A percentile compares a stretch with the other conserved stretches of the same genome.
phyloP scores from a whole-genome alignment of 2,888 invertebrate species.

The Dryocosmus kuriphilus region DNA sequence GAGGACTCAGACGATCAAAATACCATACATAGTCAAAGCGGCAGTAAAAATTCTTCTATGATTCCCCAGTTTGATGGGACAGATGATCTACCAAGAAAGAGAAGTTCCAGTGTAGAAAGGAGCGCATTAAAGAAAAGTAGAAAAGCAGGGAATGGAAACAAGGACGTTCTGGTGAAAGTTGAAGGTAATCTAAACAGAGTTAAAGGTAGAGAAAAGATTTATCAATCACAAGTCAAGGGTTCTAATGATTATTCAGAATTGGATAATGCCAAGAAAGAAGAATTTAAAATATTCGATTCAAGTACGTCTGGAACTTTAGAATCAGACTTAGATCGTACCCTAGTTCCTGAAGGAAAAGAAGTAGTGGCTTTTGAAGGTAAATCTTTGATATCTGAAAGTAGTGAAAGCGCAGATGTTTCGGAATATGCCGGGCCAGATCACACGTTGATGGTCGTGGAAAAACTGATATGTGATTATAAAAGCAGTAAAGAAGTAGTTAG shows the following conservation, averaged over 20 bases:
- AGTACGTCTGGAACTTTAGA: neutral
- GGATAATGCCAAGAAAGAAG: neutral
- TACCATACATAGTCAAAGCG: neutral
- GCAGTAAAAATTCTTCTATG: neutral
- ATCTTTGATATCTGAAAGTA: neutral
- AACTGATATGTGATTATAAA: conserved; percentile 66
- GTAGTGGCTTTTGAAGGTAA: neutral
- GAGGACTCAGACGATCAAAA: neutral
- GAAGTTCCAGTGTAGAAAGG: neutral
- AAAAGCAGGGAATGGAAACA: neutral
- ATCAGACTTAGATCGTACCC: conserved; percentile 8
- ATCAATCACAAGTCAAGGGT: conserved; percentile 53
- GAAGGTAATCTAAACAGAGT: no score
- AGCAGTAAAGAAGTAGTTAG: neutral
- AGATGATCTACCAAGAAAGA: conserved; percentile 10
- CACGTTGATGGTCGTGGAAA: neutral
- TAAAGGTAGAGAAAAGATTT: no score
- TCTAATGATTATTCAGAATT: conserved; percentile 33
- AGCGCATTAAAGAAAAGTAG: neutral
- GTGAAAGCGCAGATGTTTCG: neutral
- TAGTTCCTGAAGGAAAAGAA: neutral
- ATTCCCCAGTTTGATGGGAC: conserved; percentile 49
- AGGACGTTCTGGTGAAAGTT: conserved; percentile 38
- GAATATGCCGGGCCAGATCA: neutral
- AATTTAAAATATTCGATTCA: conserved; percentile 7